A percentile compares a stretch with the other conserved stretches of the same genome.
Conservation (phyloP, 1,140 invertebrate species). For the Lysiphlebus fabarum region DNA sequence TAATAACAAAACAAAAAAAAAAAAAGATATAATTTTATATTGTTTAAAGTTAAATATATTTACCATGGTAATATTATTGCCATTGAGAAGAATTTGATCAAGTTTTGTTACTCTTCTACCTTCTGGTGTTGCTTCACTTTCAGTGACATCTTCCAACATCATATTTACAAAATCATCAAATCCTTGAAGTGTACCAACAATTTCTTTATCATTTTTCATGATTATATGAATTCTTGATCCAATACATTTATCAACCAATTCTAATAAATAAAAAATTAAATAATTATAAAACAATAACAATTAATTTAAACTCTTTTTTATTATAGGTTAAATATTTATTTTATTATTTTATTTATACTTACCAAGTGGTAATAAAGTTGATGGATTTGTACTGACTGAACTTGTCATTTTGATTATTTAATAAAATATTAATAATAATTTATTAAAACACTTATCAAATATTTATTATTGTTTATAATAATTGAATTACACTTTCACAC, state of each 20-base stretch:
- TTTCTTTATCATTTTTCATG: slow-evolving; percentile 99
- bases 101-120: slow-evolving; percentile 94
- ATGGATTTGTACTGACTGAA: slow-evolving; percentile 62
- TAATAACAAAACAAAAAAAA: slow-evolving; percentile 21
- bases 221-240: slow-evolving; percentile 98
- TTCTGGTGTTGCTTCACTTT: slow-evolving; percentile 95
- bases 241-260: slow-evolving; percentile 99
- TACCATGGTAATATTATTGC: slow-evolving; percentile 98
- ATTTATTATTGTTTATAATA: no score
- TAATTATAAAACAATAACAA: neutral
- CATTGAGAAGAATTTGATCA: slow-evolving; percentile 97
- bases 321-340: slow-evolving; percentile 42
- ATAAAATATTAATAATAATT: no score
- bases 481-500: no score
- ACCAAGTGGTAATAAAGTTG: slow-evolving; percentile 59
- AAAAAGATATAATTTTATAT: slow-evolving; percentile 6
- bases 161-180: slow-evolving; percentile 99
- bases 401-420: slow-evolving; percentile 39
- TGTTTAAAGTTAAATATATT: slow-evolving; percentile 17
- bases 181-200: slow-evolving; percentile 94
- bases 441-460: no score
- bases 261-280: slow-evolving; percentile 56
- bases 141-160: slow-evolving; percentile 88
- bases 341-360: slow-evolving; percentile 32
- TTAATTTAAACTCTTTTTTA: slow-evolving; percentile 17